These are phyloP conservation scores for Pachyrhynchus sulphureomaculatus DNA, from an alignment of 1,140 invertebrate species.

Conservation along the genomic window DNA sequence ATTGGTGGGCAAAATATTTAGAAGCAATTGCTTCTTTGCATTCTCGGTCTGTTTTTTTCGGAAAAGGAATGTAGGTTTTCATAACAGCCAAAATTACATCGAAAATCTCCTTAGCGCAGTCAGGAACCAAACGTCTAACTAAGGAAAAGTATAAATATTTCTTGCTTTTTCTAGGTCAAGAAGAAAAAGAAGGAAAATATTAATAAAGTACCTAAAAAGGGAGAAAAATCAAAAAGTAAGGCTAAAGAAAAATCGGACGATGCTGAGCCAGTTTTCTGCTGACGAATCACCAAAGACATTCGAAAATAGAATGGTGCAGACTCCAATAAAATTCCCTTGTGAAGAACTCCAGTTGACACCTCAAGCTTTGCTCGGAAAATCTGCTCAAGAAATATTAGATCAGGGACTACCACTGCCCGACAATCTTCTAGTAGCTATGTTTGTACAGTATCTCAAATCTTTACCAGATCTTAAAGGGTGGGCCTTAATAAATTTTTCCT, in stretches of 20 bases:
- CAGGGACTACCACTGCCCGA: slow-evolving; percentile 57
- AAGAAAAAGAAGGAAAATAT: slow-evolving; percentile 23
- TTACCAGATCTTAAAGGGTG: slow-evolving; percentile 57
- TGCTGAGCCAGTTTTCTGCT: background rate
- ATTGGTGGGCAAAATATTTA: too few species aligned
- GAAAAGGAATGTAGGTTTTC: too few species aligned
- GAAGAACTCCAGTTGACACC: slow-evolving; percentile 56
- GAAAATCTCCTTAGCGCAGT: too few species aligned
- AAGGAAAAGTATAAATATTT: too few species aligned
- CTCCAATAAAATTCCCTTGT: slow-evolving; percentile 58
- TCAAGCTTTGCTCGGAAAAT: slow-evolving; percentile 58
- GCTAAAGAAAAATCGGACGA: slow-evolving; percentile 13
- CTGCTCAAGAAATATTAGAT: slow-evolving; percentile 56
- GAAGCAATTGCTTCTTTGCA: too few species aligned
- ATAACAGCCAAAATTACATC: too few species aligned
- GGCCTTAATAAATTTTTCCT: slow-evolving; percentile 63
- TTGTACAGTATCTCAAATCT: slow-evolving; percentile 61
- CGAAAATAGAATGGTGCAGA: slow-evolving; percentile 48
- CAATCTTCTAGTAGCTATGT: slow-evolving; percentile 56
- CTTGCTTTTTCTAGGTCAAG: background rate
- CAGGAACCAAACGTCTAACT: too few species aligned
- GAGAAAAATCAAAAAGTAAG: slow-evolving; percentile 20
- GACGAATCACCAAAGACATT: background rate
- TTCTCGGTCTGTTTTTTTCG: too few species aligned
- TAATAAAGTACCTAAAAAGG: slow-evolving; percentile 27